Evolutionary conservation across 2,113 vertebrate genomes (phyloP).

Genomic region (Gymnarchus niloticus): DNA sequence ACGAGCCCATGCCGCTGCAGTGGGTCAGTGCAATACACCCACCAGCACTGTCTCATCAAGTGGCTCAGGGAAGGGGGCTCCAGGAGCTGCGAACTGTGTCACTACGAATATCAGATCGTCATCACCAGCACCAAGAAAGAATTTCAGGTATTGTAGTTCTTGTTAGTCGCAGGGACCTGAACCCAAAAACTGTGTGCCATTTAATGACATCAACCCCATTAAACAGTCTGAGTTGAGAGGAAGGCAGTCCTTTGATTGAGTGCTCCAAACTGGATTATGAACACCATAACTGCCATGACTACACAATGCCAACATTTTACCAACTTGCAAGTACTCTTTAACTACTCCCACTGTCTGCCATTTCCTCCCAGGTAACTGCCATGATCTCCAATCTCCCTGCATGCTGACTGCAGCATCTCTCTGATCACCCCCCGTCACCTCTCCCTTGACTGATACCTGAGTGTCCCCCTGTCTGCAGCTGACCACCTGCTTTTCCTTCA

Average conservation of each 20-base stretch:
- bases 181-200: neutral
- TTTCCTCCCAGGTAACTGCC: neutral
- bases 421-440: too few relatives aligned
- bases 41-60: constrained; percentile 97
- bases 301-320: neutral
- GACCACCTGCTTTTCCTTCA: constrained; percentile 23
- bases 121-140: constrained; percentile 99
- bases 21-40: constrained; percentile 92
- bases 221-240: neutral
- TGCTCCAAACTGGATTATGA: too few relatives aligned
- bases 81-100: constrained; percentile 97
- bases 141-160: constrained; percentile 75
- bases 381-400: neutral
- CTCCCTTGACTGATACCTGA: neutral
- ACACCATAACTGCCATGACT: neutral
- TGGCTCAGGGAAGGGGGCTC: constrained; percentile 98
- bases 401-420: too few relatives aligned
- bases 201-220: neutral
- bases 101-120: constrained; percentile 98
- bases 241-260: neutral
- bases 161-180: too few relatives aligned
- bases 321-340: neutral
- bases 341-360: neutral
- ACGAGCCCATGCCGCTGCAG: constrained; percentile 92
- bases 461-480: neutral